These are phyloP conservation scores for Hippocampus kuda DNA, from an alignment of 2,797 vertebrate species.

Conservation along the genomic window DNA sequence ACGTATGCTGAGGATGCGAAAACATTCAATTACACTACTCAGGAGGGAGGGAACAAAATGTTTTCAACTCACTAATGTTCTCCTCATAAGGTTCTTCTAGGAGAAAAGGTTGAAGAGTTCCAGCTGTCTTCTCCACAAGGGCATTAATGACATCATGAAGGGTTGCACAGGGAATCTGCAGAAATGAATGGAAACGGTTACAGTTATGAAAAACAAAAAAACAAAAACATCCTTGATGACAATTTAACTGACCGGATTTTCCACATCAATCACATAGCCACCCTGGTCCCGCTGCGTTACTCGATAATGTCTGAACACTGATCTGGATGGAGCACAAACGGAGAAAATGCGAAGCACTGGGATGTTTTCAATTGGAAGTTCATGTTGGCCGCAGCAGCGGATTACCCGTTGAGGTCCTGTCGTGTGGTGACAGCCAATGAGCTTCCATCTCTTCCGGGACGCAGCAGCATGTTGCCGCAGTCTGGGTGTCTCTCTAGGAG, in stretches of 20 bases:
- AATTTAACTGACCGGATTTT: conserved; percentile 69
- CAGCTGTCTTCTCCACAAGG: conserved; percentile 71
- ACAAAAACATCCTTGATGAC: no score
- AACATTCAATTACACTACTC: not conserved
- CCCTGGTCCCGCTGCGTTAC: conserved; percentile 70
- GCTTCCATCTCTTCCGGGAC: conserved; percentile 71
- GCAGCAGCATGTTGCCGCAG: conserved; percentile 76
- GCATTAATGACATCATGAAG: conserved; percentile 76
- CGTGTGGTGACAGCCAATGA: conserved; percentile 73
- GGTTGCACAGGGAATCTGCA: conserved; percentile 70
- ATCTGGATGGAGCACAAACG: conserved; percentile 39
- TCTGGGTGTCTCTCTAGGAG: conserved; percentile 74
- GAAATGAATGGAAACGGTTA: not conserved
- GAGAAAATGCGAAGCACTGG: not conserved
- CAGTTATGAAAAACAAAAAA: no score
- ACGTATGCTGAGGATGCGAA: conserved; percentile 64
- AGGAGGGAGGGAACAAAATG: not conserved
- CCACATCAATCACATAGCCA: conserved; percentile 76
- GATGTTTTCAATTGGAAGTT: not conserved
- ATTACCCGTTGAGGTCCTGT: conserved; percentile 73
- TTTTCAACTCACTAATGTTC: conserved; percentile 69
- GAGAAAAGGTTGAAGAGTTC: conserved; percentile 71
- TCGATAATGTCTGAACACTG: conserved; percentile 76
- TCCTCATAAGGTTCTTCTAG: conserved; percentile 75
- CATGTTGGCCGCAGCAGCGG: conserved; percentile 6